Conservation (phyloP, 2,888 invertebrate genomes). For the Chironomus riparius region DNA sequence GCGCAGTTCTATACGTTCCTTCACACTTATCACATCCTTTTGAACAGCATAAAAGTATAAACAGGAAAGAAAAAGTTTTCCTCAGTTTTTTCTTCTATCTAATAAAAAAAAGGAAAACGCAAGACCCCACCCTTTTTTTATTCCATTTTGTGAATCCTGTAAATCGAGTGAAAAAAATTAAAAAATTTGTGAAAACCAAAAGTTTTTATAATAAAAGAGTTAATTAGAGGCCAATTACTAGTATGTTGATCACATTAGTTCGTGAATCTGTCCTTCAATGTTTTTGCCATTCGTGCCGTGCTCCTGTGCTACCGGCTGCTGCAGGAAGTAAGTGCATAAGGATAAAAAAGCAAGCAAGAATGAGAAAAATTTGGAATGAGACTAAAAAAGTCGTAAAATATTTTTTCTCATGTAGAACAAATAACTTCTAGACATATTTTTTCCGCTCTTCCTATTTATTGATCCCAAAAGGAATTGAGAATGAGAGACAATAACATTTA, state of each 20-base stretch:
- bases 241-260: conserved; percentile 80
- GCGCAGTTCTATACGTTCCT: conserved; percentile 12
- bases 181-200: not conserved
- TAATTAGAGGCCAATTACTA: not conserved
- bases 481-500: not conserved
- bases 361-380: not conserved
- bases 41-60: not conserved
- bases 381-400: not conserved
- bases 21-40: conserved; percentile 3
- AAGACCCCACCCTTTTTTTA: conserved; percentile 22
- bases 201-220: not conserved
- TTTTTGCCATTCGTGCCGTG: conserved; percentile 88
- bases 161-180: not conserved
- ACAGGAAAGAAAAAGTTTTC: conserved; percentile 12
- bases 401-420: not conserved
- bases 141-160: too few species aligned
- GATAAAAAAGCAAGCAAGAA: not conserved
- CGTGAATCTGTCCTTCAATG: conserved; percentile 88
- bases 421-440: too few species aligned
- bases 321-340: conserved; percentile 42
- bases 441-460: not conserved
- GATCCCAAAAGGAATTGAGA: not conserved
- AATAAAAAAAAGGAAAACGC: not conserved
- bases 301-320: conserved; percentile 59
- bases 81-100: not conserved